phyloP scores from a whole-genome alignment of 2,888 invertebrate genomes.

The Drosophila dives region DNA sequence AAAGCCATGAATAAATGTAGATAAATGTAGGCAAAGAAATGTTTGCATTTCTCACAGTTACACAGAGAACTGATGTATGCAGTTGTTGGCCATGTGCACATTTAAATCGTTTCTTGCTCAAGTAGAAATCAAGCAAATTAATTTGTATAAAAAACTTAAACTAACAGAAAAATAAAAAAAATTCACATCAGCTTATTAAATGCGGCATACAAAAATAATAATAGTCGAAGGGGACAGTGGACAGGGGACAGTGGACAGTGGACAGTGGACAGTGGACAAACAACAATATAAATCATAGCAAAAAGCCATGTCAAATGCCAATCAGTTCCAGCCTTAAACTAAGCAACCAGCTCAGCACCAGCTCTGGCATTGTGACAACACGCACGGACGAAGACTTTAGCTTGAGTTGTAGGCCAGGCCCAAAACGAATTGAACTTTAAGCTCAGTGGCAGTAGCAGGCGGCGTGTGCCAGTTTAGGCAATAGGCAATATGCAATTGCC shows the following conservation, averaged over 20 bases:
- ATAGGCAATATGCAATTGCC: neutral
- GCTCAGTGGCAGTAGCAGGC: constrained; percentile 68
- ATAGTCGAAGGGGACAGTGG: too few species aligned
- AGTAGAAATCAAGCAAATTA: constrained; percentile 62
- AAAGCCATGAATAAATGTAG: constrained; percentile 39
- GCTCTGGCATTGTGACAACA: constrained; percentile 17
- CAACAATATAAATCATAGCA: constrained; percentile 73
- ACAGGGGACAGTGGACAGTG: too few species aligned
- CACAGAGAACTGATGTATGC: constrained; percentile 18
- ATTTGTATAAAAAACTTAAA: constrained; percentile 45
- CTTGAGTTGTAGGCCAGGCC: constrained; percentile 12
- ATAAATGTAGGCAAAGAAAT: constrained; percentile 36
- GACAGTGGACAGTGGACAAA: too few species aligned
- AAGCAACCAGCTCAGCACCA: neutral
- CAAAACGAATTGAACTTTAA: constrained; percentile 58
- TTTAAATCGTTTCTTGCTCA: constrained; percentile 53
- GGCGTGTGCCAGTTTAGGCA: constrained; percentile 2
- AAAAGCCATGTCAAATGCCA: constrained; percentile 51
- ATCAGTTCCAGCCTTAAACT: constrained; percentile 26
- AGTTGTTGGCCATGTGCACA: constrained; percentile 4
- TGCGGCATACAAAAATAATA: constrained; percentile 21
- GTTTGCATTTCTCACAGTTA: constrained; percentile 22
- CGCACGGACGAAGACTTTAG: constrained; percentile 41
- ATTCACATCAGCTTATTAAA: constrained; percentile 62
- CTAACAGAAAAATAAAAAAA: constrained; percentile 22